Conservation (phyloP, 1,140 invertebrate genomes). For the Cydia amplana region DNA sequence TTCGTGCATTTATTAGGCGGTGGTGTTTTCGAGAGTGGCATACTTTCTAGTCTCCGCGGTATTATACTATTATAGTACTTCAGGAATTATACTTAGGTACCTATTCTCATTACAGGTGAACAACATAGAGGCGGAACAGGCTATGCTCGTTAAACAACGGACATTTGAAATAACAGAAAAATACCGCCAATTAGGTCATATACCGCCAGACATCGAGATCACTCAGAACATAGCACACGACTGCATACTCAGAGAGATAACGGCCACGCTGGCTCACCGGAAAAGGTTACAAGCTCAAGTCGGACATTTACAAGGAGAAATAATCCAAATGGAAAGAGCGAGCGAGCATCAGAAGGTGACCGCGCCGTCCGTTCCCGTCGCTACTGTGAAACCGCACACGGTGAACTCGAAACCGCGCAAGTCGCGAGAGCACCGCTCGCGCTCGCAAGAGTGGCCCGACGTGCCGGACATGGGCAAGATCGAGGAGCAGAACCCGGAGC, state of each 20-base stretch:
- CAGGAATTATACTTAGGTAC: constrained; percentile 36
- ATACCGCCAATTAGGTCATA: constrained; percentile 79
- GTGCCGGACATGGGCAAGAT: constrained; percentile 94
- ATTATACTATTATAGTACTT: neutral
- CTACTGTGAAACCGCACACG: constrained; percentile 73
- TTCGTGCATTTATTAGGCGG: no score
- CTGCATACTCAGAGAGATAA: constrained; percentile 91
- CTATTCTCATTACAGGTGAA: constrained; percentile 60
- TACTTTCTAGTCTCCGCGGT: neutral
- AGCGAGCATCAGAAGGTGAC: constrained; percentile 83
- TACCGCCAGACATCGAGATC: constrained; percentile 78
- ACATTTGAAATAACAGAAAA: constrained; percentile 86
- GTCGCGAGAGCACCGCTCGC: constrained; percentile 85
- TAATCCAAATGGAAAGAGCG: constrained; percentile 85
- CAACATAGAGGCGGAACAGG: constrained; percentile 85
- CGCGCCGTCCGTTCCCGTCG: constrained; percentile 75
- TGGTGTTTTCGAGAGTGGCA: no score
- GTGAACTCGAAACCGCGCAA: constrained; percentile 81
- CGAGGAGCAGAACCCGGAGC: constrained; percentile 94
- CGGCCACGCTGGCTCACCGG: constrained; percentile 87
- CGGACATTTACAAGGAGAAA: constrained; percentile 86
- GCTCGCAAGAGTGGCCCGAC: constrained; percentile 94
- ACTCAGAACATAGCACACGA: constrained; percentile 87
- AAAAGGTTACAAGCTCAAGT: constrained; percentile 91
- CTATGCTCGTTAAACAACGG: constrained; percentile 83